Percentiles rank a stretch among this genome's conserved stretches.
phyloP scores from a whole-genome alignment of 2,797 vertebrate species.

The Spinibarbus caldwelli region DNA sequence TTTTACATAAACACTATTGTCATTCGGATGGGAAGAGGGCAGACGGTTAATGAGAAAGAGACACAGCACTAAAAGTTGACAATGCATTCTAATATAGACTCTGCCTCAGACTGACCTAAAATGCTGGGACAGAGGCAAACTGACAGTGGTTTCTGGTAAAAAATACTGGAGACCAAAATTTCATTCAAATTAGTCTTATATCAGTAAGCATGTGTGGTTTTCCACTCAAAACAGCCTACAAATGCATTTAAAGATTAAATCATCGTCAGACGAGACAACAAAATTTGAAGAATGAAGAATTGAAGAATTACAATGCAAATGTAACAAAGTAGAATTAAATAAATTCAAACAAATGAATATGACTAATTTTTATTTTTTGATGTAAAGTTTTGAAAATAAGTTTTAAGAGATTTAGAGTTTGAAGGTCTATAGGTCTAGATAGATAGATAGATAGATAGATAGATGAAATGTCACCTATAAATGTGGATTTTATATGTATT shows the following conservation, averaged over 20 bases:
- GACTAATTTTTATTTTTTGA: no score
- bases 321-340: neutral
- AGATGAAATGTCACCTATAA: no score
- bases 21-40: constrained; percentile 77
- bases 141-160: constrained; percentile 36
- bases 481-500: neutral
- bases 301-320: neutral
- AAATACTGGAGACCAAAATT: neutral
- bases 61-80: constrained; percentile 52
- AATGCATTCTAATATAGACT: constrained; percentile 38
- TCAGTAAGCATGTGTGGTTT: neutral
- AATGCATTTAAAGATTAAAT: neutral
- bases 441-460: no score
- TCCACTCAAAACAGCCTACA: neutral
- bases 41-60: constrained; percentile 66
- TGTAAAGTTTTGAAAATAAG: neutral
- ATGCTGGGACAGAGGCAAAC: neutral
- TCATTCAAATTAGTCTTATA: neutral
- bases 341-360: neutral
- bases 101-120: constrained; percentile 36
- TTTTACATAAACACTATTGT: constrained; percentile 81
- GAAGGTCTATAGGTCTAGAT: neutral
- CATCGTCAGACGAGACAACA: neutral
- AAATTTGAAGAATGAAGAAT: no score
- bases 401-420: neutral